Evolutionary conservation across 2,797 vertebrate species (phyloP).

Genomic region (Myotis planiceps): DNA sequence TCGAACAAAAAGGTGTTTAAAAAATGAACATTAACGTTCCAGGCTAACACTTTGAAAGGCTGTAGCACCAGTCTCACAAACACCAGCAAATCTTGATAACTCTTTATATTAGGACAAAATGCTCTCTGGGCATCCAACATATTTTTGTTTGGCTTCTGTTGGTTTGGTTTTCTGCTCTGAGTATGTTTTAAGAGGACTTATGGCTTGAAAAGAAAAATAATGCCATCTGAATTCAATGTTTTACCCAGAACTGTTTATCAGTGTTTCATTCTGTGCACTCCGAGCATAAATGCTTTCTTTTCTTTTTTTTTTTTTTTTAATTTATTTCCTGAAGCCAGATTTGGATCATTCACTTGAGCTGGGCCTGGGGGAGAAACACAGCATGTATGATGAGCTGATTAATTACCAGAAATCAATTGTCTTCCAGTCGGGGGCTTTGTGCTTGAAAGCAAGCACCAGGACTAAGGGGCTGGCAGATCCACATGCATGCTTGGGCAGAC

Average conservation of each 20-base stretch:
- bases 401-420: constrained; percentile 90
- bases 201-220: constrained; percentile 64
- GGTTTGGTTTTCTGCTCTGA: constrained; percentile 14
- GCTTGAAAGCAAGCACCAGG: constrained; percentile 79
- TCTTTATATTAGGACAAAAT: constrained; percentile 67
- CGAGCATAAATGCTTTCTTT: constrained; percentile 84
- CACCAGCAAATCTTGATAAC: constrained; percentile 63
- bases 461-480: constrained; percentile 75
- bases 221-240: constrained; percentile 79
- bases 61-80: constrained; percentile 41
- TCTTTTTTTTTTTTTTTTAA: constrained; percentile 81
- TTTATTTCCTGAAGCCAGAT: constrained; percentile 84
- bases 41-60: constrained; percentile 51
- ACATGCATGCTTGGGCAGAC: constrained; percentile 76
- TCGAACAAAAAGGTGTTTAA: constrained; percentile 50
- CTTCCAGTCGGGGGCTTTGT: constrained; percentile 83
- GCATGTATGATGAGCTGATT: constrained; percentile 88
- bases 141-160: constrained; percentile 56
- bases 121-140: constrained; percentile 39
- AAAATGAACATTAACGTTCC: constrained; percentile 64
- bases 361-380: constrained; percentile 85
- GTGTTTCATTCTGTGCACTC: constrained; percentile 78
- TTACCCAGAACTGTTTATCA: constrained; percentile 82
- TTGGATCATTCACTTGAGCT: constrained; percentile 86
- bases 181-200: constrained; percentile 45